Evolutionary conservation across 2,888 invertebrate species (phyloP), one percentile per base, ranked within the genome.

Genomic region (Bibio marci): DNA sequence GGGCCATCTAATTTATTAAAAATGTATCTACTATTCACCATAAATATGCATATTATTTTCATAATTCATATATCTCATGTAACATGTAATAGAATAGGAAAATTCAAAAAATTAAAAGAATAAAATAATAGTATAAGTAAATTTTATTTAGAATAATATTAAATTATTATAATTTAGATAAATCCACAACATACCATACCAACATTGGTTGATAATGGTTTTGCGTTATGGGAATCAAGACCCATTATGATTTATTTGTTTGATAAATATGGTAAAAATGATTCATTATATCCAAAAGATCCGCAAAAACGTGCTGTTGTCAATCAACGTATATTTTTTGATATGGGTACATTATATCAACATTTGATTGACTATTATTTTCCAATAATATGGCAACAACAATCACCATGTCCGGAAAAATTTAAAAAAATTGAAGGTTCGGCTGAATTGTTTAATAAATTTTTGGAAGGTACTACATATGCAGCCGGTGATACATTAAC

Each of bases 141-240:
- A n/a, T n/a, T n/a, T n/a, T n/a, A n/a, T n/a, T n/a, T n/a, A n/a
- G n/a, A n/a, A n/a, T n/a, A n/a, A n/a, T n/a, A n/a, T n/a, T n/a
- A n/a, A n/a, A n/a, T n/a, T n/a, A n/a, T n/a, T n/a, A n/a, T n/a
- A n/a, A 28, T n/a, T 7, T n/a, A 82, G 81, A 59, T 85, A 32
- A 86, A 85, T 57, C 83, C 85, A 1, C 83, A 86, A 61, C 87
- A 87, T 58, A 76, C 76, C 28, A 71, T 90, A 43, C 90, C 90
- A 8, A 85, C 85, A 1, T 58, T 90, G 40, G 76, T 80, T 44
- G 90, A 90, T 62, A 76, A 81, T 51, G 87, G 82, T 1, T 77
- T 86, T 53, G 61, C 71, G 8, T 58, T 91, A 43, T 81, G 79
- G 72, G 90, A 91, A 64, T 87, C 87, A 36, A 79, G 86, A 33